Conservation (phyloP, 2,113 vertebrate species). For the Baryphthengus martii region DNA sequence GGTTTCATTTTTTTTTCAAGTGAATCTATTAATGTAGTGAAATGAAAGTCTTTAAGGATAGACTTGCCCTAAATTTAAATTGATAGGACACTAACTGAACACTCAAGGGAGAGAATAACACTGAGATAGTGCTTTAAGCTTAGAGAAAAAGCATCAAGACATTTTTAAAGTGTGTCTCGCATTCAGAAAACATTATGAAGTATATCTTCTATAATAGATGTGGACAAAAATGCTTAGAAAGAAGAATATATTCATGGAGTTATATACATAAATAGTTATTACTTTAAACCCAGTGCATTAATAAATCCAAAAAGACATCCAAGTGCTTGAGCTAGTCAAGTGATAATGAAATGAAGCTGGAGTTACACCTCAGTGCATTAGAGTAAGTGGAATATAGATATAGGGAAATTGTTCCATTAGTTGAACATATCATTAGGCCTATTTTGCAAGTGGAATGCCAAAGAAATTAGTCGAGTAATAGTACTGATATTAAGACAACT, state of each 20-base stretch:
- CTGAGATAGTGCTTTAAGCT: neutral
- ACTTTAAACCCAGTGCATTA: slow-evolving; percentile 47
- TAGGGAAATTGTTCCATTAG: slow-evolving; percentile 60
- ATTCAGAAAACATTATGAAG: slow-evolving; percentile 10
- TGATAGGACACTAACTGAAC: neutral
- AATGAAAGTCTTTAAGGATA: neutral
- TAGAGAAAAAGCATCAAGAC: neutral
- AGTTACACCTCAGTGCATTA: slow-evolving; percentile 60
- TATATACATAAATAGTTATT: slow-evolving; percentile 58
- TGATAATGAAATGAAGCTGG: slow-evolving; percentile 62
- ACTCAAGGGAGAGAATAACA: neutral
- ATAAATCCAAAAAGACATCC: slow-evolving; percentile 49
- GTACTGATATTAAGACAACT: slow-evolving; percentile 30
- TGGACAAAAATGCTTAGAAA: slow-evolving; percentile 37
- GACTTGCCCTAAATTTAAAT: neutral
- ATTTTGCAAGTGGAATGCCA: slow-evolving; percentile 46
- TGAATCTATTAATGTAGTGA: neutral
- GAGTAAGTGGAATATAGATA: slow-evolving; percentile 47
- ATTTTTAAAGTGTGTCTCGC: neutral
- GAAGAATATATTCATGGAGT: slow-evolving; percentile 34
- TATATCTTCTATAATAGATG: neutral
- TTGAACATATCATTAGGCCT: slow-evolving; percentile 52
- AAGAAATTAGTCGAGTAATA: slow-evolving; percentile 54
- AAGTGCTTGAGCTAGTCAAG: slow-evolving; percentile 45
- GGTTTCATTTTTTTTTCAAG: neutral